Evolutionary conservation across 2,888 invertebrate genomes (phyloP).

Genomic region (Carcina quercana): DNA sequence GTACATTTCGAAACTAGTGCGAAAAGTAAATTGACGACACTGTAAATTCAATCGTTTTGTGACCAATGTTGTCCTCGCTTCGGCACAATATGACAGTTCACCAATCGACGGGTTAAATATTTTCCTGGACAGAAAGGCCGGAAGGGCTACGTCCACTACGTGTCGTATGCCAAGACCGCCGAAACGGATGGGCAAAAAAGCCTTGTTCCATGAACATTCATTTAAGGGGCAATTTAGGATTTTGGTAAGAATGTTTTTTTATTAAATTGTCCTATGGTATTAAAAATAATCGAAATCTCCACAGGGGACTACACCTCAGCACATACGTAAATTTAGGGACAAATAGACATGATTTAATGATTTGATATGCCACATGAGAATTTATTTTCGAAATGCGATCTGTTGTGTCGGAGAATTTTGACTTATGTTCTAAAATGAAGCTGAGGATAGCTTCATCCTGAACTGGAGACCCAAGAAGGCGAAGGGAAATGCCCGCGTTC

Average conservation of each 20-base stretch:
- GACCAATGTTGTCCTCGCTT: background rate
- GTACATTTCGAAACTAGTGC: no score
- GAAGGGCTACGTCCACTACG: background rate
- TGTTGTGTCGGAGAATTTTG: background rate
- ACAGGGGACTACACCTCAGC: background rate
- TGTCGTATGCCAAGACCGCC: slow-evolving; percentile 1
- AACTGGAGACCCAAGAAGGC: slow-evolving; percentile 1
- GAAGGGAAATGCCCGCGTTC: no score
- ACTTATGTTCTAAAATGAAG: background rate
- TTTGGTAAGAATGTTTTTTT: background rate
- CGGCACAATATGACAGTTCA: background rate
- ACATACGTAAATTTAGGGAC: slow-evolving; percentile 1
- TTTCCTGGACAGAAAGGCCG: slow-evolving; percentile 1
- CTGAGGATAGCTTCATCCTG: background rate
- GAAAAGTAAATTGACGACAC: no score
- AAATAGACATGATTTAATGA: slow-evolving; percentile 1
- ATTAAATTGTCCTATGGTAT: background rate
- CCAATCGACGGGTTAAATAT: slow-evolving; percentile 2
- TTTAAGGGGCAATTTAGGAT: background rate
- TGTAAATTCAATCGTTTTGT: no score
- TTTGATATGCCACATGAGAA: background rate
- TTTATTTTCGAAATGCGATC: background rate
- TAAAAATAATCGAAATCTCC: background rate
- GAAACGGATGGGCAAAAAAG: slow-evolving; percentile 1
- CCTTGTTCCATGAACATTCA: background rate